Conservation (phyloP, 2,888 invertebrate genomes). For the Sussaba pulchella region DNA sequence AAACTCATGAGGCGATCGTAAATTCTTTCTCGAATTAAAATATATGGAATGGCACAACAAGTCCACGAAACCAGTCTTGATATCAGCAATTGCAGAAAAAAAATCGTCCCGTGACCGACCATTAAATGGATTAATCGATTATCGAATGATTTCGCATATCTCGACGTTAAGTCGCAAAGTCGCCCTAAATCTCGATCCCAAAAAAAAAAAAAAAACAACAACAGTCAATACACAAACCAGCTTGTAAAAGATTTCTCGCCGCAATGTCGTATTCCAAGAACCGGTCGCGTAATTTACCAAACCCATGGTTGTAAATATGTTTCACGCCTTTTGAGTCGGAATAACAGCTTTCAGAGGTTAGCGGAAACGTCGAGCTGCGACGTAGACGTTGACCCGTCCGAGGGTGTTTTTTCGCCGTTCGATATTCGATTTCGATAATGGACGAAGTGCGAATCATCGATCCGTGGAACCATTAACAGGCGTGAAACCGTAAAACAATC, state of each 20-base stretch:
- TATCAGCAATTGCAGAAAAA: not conserved
- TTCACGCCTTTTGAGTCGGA: constrained; percentile 45
- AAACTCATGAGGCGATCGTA: not conserved
- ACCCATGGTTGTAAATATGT: constrained; percentile 23
- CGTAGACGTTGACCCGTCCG: constrained; percentile 49
- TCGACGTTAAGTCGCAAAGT: constrained; percentile 12
- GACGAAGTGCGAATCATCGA: not conserved
- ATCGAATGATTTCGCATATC: constrained; percentile 53
- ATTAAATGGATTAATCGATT: constrained; percentile 51
- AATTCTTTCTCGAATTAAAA: not conserved
- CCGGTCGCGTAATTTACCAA: constrained; percentile 63
- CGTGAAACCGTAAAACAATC: constrained; percentile 42
- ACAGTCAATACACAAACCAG: constrained; percentile 53
- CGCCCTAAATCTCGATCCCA: constrained; percentile 43
- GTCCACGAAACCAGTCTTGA: constrained; percentile 21
- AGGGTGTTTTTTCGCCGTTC: constrained; percentile 31
- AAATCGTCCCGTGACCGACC: constrained; percentile 23
- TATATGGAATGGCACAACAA: constrained; percentile 2
- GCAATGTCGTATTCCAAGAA: constrained; percentile 45
- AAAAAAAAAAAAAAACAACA: constrained; percentile 31
- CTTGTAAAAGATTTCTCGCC: constrained; percentile 48
- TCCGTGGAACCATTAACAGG: constrained; percentile 25
- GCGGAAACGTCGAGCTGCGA: no score
- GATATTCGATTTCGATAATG: not conserved
- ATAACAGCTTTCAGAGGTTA: no score